These are phyloP conservation scores for Andricus quercusramuli DNA, from an alignment of 2,888 invertebrate genomes.

Conservation along the genomic window DNA sequence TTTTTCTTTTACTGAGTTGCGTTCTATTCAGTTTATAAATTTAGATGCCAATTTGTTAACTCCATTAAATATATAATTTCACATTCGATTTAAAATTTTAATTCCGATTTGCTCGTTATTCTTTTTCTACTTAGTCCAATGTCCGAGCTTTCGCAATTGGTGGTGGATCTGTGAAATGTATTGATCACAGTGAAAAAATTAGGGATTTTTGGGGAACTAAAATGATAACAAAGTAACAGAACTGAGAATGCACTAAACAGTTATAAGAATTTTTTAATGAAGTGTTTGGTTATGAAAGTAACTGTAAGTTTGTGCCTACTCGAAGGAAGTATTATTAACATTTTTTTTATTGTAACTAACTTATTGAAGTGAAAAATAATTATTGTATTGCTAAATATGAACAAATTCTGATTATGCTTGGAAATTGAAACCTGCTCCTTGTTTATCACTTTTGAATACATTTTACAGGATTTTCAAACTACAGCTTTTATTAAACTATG, in stretches of 20 bases:
- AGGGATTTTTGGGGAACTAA: background rate
- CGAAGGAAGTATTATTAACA: slow-evolving; percentile 11
- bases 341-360: background rate
- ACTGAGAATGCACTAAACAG: background rate
- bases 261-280: background rate
- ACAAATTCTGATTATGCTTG: background rate
- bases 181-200: background rate
- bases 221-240: background rate
- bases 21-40: slow-evolving; percentile 45
- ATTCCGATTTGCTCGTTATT: slow-evolving; percentile 35
- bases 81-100: slow-evolving; percentile 41
- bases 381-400: background rate
- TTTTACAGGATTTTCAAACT: background rate
- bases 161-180: slow-evolving; percentile 54
- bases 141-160: slow-evolving; percentile 53
- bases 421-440: background rate
- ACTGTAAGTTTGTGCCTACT: background rate
- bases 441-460: background rate
- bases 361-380: background rate
- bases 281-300: background rate
- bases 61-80: slow-evolving; percentile 47
- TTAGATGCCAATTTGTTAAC: slow-evolving; percentile 46
- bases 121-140: slow-evolving; percentile 41
- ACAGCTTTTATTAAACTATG: background rate
- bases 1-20: slow-evolving; percentile 50